phyloP scores from a whole-genome alignment of 2,113 vertebrate species.

The Candoia aspera region DNA sequence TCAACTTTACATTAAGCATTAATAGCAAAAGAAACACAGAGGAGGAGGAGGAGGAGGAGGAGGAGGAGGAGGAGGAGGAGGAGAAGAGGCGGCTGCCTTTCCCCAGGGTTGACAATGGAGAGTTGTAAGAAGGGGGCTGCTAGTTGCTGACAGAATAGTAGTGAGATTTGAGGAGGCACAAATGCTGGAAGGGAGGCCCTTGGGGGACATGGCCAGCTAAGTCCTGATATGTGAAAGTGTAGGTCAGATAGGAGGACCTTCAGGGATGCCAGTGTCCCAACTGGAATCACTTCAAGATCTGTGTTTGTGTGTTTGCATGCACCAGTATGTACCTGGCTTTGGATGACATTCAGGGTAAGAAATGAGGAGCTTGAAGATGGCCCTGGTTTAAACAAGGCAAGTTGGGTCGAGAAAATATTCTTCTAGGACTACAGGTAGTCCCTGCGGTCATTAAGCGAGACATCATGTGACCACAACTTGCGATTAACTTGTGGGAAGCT shows the following conservation, averaged over 20 bases:
- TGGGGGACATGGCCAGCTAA: neutral
- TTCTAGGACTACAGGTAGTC: neutral
- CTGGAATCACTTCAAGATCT: neutral
- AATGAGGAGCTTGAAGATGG: neutral
- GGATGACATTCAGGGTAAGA: neutral
- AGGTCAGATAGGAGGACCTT: neutral
- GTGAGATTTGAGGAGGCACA: neutral
- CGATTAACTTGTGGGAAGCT: neutral
- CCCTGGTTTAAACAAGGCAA: neutral
- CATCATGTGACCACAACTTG: neutral
- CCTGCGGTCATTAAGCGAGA: neutral
- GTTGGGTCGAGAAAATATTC: neutral
- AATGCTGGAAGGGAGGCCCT: neutral
- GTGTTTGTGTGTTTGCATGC: neutral
- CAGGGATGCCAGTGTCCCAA: neutral
- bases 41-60: neutral
- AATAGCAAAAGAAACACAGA: neutral
- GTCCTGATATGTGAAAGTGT: neutral
- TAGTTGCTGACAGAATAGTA: neutral
- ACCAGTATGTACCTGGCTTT: neutral
- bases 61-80: neutral
- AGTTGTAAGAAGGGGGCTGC: neutral
- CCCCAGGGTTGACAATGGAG: neutral
- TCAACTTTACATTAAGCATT: slow-evolving; percentile 10
- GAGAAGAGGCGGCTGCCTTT: neutral